Evolutionary conservation across 2,113 vertebrate genomes (phyloP), one percentile per base, ranked within the genome.

Genomic region (Mugil cephalus): DNA sequence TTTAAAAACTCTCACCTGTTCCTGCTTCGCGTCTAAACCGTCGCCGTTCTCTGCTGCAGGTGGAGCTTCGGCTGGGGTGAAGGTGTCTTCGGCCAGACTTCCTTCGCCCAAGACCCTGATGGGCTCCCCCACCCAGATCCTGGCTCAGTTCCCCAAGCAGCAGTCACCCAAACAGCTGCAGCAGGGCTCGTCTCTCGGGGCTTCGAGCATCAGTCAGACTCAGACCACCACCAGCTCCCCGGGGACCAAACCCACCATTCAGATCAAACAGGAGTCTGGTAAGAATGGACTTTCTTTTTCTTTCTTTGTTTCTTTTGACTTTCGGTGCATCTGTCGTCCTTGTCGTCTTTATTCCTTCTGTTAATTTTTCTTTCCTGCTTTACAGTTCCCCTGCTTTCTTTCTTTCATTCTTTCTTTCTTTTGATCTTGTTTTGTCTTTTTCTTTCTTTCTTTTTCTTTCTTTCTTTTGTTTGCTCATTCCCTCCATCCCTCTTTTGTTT

Each of bases 261-360:
- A 99, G 91, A 99, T 99, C 91, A 99, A 99, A 76, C 98, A 99
- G 61, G 98, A 99, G 91, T 98, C 98, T 64, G 98, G 98, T 99
- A 8, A 74, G 36, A 7, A 2, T 24, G 19, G n/a, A 7, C 0
- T 40, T 45, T 2, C 10, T 1, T 7, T 51, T 5, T 19, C 6
- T 18, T 7, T 46, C 15, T 50, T 8, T 38, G 34, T 64, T 42
- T 39, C 1, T 40, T 6, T 36, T n/a, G n/a, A n/a, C n/a, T n/a
- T n/a, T n/a, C n/a, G n/a, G 12, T 50, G 6, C 19, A 0, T 17
- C 2, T 60, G 10, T 19, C 4, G 19, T 55, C 11, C 10, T 47
- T 10, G 46, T 9, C 15, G 6, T 0, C 18, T 11, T 24, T 43
- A n/a, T n/a, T 6, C 24, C 12, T 18, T 59, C 19, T 40, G 18